Conservation (phyloP, 2,888 invertebrate genomes). For the Troides helena region DNA sequence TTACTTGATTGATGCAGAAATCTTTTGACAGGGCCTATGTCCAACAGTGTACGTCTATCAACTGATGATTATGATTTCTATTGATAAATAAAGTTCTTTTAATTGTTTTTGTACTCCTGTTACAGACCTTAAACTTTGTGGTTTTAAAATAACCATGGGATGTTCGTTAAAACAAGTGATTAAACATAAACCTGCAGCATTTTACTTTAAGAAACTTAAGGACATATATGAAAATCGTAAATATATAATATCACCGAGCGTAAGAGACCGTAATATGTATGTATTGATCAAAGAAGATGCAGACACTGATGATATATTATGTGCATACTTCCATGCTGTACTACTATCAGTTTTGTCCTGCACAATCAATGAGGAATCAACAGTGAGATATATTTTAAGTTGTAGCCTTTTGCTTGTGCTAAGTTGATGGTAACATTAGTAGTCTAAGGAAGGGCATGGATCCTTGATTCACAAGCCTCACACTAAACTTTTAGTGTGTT, state of each 20-base stretch:
- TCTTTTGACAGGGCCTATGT: no score
- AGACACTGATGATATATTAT: slow-evolving; percentile 77
- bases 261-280: slow-evolving; percentile 69
- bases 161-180: slow-evolving; percentile 70
- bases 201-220: slow-evolving; percentile 58
- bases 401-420: not conserved
- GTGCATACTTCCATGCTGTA: slow-evolving; percentile 85
- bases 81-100: not conserved
- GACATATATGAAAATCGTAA: slow-evolving; percentile 69
- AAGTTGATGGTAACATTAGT: not conserved
- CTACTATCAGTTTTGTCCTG: slow-evolving; percentile 64
- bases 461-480: not conserved
- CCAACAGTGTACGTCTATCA: no score
- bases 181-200: slow-evolving; percentile 34
- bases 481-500: not conserved
- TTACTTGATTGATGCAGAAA: no score
- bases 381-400: slow-evolving; percentile 43
- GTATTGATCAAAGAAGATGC: slow-evolving; percentile 79
- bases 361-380: slow-evolving; percentile 52
- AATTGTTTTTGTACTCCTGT: not conserved
- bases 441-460: not conserved
- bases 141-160: slow-evolving; percentile 82
- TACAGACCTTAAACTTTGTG: slow-evolving; percentile 80
- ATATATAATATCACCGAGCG: slow-evolving; percentile 79
- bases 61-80: no score